Conservation (phyloP, 1,140 invertebrate genomes). For the Aleiodes sp. region DNA sequence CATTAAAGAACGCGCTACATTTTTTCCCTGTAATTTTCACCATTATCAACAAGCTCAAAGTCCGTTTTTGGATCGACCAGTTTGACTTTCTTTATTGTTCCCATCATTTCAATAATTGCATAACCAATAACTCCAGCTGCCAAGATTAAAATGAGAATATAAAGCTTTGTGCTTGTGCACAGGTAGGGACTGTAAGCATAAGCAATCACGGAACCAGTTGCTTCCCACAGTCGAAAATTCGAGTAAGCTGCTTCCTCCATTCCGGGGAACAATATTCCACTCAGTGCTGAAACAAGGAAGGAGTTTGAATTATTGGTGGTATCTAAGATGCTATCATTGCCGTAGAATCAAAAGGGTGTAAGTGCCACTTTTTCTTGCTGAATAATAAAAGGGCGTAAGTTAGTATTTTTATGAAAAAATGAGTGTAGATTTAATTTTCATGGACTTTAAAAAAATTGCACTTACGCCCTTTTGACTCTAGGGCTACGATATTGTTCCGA, state of each 20-base stretch:
- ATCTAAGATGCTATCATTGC: no score
- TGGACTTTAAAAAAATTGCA: no score
- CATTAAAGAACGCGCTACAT: not conserved
- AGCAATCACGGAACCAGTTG: slow-evolving; percentile 87
- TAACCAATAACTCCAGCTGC: slow-evolving; percentile 81
- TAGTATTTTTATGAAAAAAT: no score
- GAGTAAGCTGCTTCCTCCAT: slow-evolving; percentile 92
- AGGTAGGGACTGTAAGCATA: slow-evolving; percentile 82
- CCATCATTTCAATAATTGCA: slow-evolving; percentile 52
- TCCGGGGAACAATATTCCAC: slow-evolving; percentile 86
- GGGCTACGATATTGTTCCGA: not conserved
- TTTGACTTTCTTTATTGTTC: slow-evolving; percentile 33
- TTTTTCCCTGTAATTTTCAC: slow-evolving; percentile 26
- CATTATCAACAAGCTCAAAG: slow-evolving; percentile 52
- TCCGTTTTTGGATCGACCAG: slow-evolving; percentile 45
- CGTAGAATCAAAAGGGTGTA: no score
- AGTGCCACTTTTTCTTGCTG: no score
- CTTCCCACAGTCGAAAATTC: slow-evolving; percentile 92
- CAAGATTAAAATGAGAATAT: slow-evolving; percentile 77
- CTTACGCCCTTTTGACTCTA: no score
- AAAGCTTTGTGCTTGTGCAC: slow-evolving; percentile 80
- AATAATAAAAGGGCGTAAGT: no score
- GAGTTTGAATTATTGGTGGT: no score
- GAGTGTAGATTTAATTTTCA: no score
- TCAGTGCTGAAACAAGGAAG: slow-evolving; percentile 76